Evolutionary conservation across 2,113 vertebrate genomes (phyloP), one percentile per base, ranked within the genome.

Genomic region (Periophthalmodon schlosseri): DNA sequence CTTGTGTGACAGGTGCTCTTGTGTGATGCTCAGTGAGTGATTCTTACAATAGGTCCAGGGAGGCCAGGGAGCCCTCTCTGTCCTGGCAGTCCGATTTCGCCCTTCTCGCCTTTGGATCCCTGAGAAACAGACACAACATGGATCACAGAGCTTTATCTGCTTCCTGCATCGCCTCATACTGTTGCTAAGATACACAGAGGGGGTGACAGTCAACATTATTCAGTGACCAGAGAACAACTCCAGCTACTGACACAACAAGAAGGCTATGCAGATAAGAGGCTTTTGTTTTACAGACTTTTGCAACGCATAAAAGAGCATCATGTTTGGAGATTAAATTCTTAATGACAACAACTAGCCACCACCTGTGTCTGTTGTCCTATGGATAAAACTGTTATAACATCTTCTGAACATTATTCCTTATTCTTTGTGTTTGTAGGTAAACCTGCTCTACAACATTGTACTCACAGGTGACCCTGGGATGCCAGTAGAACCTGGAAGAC

Each of bases 101-200:
- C 94, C 67, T 87, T 76, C 52, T 94, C 94, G 36, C 94, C 94
- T 93, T 95, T 95, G 87, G 76, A 88, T 74, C 94, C 94, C 94
- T 95, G 34, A 52, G 72, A 87, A 87, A 89, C 79, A 91, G 73
- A 91, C 72, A 86, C 78, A 85, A 88, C 58, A 74, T 47, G n/a
- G 80, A 72, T 77, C 80, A 68, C 73, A 76, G 70, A 54, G 69
- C 69, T 82, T 85, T 69, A 90, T 92, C 86, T 85, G 49, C 78
- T 58, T 73, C 80, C 76, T 77, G 74, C 75, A 86, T 86, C 77
- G 76, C 58, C 36, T 33, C 3, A 23, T 72, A 13, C 56, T 9
- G 89, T 92, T 91, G 90, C 90, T 91, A 86, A 80, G 91, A 84
- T 78, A 92, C 87, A 33, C 77, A 36, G 65, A 72, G 74, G 81